Base-by-base conservation (phyloP, 2,888 invertebrate genomes). In the Caenorhabditis sp. region DNA sequence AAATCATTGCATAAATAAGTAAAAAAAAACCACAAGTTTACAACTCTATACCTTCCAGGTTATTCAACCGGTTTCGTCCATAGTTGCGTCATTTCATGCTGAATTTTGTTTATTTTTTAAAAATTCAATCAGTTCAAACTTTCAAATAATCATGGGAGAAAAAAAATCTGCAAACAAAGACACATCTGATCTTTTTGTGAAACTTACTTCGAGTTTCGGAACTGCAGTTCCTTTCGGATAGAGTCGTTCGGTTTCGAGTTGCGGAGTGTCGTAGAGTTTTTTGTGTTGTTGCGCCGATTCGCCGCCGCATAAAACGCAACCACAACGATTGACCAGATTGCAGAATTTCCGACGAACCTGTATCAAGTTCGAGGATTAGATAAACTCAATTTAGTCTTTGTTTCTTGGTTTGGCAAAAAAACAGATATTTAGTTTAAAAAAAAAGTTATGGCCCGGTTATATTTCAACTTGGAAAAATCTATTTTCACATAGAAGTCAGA, bases 261-360 rank as follows among this genome's bases (percentile, higher is more conserved):
- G 74, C 37, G 50, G 55, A 8, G 5, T 24, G 31, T 74, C 74
- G 49, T 66, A 63, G 5, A 74, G 61, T 36, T 74, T 74, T 43
- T 69, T 74, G 1, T 66, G 59, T 27, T 69, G 63, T 17, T 6
- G 3, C 1, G 55, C 5, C 3, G 17, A 55, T 8, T 55, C 24
- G 43, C 43, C 24, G 43, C 43, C 62, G 65, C 6, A 65, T 43
- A 43, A 62, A 37, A 31, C 61, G 31, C 10, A 72, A 26, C 66
- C 69, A 43, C 58, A 60, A 1, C 62, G 53, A 14, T 57, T 65
- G n/a, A 71, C 31, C n/a, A 77, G 49, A 43, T 70, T 60, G 55
- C 62, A 51, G 58, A 77, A 66, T 49, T 74, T 74, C 3, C 70
- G 68, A n/a, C 64, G 57, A 23, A 77, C 77, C 77, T 77, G 51